Evolutionary conservation across 2,888 invertebrate species (phyloP).

Genomic region (Scaptomyza caliginosa): DNA sequence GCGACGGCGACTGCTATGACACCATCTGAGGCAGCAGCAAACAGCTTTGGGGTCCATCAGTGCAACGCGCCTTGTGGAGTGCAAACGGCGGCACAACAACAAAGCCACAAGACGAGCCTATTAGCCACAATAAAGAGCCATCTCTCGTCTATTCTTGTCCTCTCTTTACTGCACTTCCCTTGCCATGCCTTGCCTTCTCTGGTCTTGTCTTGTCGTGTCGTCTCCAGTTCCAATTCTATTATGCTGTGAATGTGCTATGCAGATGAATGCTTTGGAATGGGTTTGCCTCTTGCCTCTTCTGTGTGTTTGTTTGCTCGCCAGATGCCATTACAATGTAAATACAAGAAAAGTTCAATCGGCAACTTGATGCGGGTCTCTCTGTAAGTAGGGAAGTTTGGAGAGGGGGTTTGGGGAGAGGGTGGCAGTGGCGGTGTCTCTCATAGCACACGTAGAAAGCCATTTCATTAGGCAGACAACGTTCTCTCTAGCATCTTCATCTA

Average conservation of each 20-base stretch:
- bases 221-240: conserved; percentile 66
- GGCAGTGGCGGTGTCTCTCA: conserved; percentile 9
- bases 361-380: conserved; percentile 65
- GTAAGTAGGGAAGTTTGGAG: neutral
- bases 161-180: no score
- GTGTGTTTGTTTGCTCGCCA: conserved; percentile 67
- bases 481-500: neutral
- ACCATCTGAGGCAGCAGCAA: conserved; percentile 23
- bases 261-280: conserved; percentile 63
- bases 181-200: no score
- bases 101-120: conserved; percentile 72
- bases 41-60: conserved; percentile 18
- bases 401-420: neutral
- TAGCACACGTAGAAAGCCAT: conserved; percentile 64
- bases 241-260: conserved; percentile 62
- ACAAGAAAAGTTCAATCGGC: conserved; percentile 73
- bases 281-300: conserved; percentile 16
- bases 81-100: conserved; percentile 72
- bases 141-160: conserved; percentile 24
- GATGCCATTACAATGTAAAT: conserved; percentile 81
- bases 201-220: neutral
- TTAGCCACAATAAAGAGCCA: conserved; percentile 78
- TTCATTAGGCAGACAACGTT: conserved; percentile 57
- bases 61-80: conserved; percentile 49
- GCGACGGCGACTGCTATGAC: conserved; percentile 23